Evolutionary conservation across 2,113 vertebrate species (phyloP), one percentile per base, ranked within the genome.

Genomic region (Boleophthalmus pectinirostris): DNA sequence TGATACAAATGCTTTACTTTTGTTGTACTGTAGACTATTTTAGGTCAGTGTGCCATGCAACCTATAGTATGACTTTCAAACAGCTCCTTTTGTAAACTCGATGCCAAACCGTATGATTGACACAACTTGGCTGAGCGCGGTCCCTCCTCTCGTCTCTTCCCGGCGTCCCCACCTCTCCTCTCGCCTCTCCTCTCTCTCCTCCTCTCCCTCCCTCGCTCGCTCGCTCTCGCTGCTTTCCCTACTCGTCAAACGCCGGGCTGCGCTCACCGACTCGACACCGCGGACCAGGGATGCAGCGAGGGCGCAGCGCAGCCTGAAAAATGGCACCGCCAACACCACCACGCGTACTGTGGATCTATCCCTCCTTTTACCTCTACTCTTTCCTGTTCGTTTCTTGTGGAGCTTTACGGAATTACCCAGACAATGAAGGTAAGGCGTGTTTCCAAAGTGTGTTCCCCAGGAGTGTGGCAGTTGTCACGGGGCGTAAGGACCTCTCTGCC

Each of bases 231-330:
- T 63, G 51, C 38, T 66, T 75, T 66, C n/a, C 21, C 33, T 43
- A 13, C 66, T 57, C 78, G 46, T 90, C 89, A 87, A 84, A 85
- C 82, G 85, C 85, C 47, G 74, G 75, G 81, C 84, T 88, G 84
- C 88, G 90, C 91, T 90, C 90, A 92, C 78, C 86, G 81, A 89
- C 91, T 93, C 87, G 57, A 90, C 84, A 89, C 87, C 77, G 80
- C 83, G 58, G 70, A 51, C 89, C 82, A 91, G 93, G 93, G 90
- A 94, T 94, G 93, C 93, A 90, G 92, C 92, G 91, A 90, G 91
- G 89, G 85, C 92, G 89, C 85, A 86, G 92, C 88, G 92, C 92
- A 92, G 92, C 93, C 93, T 93, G 93, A 94, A 90, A 61, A 86
- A 94, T 94, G 93, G 93, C 91, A 92, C 89, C 87, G 84, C 79